Evolutionary conservation across 2,888 invertebrate species (phyloP), one percentile per base, ranked within the genome.

Genomic region (Napeogenes sylphis): DNA sequence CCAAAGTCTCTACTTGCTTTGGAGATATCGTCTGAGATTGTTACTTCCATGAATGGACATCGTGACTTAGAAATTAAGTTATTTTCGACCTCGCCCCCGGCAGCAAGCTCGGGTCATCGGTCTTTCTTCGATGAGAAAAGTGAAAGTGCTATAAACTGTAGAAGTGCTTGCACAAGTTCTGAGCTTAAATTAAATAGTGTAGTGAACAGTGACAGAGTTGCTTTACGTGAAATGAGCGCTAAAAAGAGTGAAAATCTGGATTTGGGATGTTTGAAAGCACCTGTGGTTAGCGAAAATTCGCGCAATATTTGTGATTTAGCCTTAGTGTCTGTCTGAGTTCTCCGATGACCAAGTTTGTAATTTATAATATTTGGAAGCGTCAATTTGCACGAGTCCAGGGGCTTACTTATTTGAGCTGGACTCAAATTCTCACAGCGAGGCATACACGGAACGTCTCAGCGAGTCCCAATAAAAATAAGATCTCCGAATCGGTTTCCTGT

Each of bases 11-110:
- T 86, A 57, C 89, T 84, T 69, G 88, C 85, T 68, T 85, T 95
- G 73, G 94, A 94, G 81, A 94, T 95, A 64, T 94, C 94, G 45
- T 94, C 95, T 45, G 94, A 95, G 77, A 95, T 95, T 72, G 94
- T 95, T 70, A 95, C 95, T 35, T 95, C 95, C 55, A 92, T 93
- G 71, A 94, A 95, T 78, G 95, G 95, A 55, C 95, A 95, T 79
- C 91, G 95, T 66, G 95, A 95, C 83, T 86, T 95, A 79, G 95
- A 95, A 86, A 95, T 95, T 73, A 94, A 94, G 81, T 94, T 95
- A 84, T 95, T 94, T 84, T 93, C 94, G 71, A 92, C 93, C 73
- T 91, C 92, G 77, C 91, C 92, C 69, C 83, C 90, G 77, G 87
- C 88, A 71, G 80, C 85, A 71, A 84, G 82, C 80, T 78, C 82